phyloP scores from a whole-genome alignment of 2,797 vertebrate genomes.

The Vultur gryphus region DNA sequence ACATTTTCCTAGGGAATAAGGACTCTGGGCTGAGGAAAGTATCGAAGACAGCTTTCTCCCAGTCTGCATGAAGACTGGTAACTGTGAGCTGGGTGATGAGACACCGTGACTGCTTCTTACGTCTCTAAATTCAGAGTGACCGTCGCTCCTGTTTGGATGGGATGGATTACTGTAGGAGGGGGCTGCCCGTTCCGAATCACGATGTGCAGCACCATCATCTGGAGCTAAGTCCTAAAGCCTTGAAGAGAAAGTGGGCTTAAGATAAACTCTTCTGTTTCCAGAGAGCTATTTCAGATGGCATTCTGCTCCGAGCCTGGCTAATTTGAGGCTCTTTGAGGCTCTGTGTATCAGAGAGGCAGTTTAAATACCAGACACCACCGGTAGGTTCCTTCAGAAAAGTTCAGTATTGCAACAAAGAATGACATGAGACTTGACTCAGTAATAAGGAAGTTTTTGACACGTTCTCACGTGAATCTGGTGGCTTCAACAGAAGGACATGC shows the following conservation, averaged over 20 bases:
- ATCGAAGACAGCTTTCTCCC: neutral
- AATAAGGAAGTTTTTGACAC: neutral
- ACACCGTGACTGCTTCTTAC: rapidly evolving
- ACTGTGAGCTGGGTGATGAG: neutral
- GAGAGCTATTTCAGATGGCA: neutral
- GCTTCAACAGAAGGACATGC: neutral
- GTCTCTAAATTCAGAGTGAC: neutral
- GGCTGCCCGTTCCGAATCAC: rapidly evolving
- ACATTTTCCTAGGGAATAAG: neutral
- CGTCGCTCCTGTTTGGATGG: rapidly evolving
- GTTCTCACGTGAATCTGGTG: neutral
- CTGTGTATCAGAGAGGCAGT: neutral
- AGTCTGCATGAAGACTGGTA: neutral
- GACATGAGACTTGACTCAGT: neutral
- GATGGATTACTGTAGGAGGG: neutral
- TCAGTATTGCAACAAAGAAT: neutral
- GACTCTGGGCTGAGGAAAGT: neutral
- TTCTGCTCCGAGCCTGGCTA: neutral
- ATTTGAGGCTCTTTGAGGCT: neutral
- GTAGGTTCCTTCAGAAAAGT: neutral
- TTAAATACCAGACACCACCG: neutral
- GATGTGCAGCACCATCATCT: neutral
- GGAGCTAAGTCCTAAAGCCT: neutral
- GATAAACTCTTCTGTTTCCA: neutral
- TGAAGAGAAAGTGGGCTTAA: neutral